Base-by-base conservation (phyloP, 1,140 invertebrate genomes). In the Drosophila nasuta region DNA sequence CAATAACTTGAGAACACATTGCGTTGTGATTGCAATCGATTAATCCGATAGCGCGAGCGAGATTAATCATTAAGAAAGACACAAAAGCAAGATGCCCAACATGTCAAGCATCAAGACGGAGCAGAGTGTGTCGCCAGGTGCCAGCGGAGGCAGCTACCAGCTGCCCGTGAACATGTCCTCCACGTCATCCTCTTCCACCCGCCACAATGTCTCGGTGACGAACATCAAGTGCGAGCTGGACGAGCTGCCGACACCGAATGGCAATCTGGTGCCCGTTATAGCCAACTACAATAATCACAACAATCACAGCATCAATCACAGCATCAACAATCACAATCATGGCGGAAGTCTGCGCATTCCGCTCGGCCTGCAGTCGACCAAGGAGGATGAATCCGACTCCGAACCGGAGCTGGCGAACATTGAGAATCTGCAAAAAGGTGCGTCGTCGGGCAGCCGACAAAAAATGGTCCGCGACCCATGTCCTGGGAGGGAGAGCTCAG, bases 401-500 rank as follows among this genome's bases (percentile, higher is more conserved):
- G 92, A 93, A 33, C 71, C 82, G 1, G 92, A 93, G 54, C 45
- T 93, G 64, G 82, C 91, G 11, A 92, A 91, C 60, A 93, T 93
- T 64, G 92, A 92, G 74, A 92, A 91, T 73, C 70, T 91, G 41
- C 41, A 43, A 6, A 6, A 91, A 91, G 67, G 89, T 91, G 35
- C 91, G 80, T 0, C 64, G 89, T 33, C 63, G 87, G 1, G 74
- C 63, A 5, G 56, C 79, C 11, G 82, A 92, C 20, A 92, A 90
- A 48, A 48, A 92, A 91, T 49, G 92, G 91, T 0, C 93, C 93
- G 4, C 81, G 97, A 41, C 97, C 97, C 11, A 98, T 98, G 97
- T 97, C 97, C 1, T 97, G 97, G 97, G 97, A 98, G 91, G 97
- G 97, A 11, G 97, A 97, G 92, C 93, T 98, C 0, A 97, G 96